Evolutionary conservation across 2,888 invertebrate species (phyloP).

Genomic region (Cryptus armator): DNA sequence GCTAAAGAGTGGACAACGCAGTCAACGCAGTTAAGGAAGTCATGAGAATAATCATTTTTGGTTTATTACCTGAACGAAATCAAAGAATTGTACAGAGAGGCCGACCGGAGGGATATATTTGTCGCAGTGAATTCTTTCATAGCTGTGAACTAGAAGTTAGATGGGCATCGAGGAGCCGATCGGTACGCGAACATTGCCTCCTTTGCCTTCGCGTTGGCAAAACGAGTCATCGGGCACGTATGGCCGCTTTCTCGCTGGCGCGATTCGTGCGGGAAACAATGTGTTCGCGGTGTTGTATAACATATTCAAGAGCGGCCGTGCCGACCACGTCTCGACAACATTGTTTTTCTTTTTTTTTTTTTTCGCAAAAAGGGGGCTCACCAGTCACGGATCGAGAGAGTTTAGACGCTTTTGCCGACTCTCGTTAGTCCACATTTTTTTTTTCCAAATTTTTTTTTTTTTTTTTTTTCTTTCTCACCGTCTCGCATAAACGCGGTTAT

Average conservation of each 20-base stretch:
- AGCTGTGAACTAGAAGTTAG: constrained; percentile 17
- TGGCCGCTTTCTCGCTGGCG: constrained; percentile 66
- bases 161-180: constrained; percentile 16
- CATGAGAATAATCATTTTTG: not conserved
- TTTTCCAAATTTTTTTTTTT: constrained; percentile 1
- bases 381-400: constrained; percentile 72
- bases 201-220: constrained; percentile 35
- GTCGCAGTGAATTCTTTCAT: not conserved
- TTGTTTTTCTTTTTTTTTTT: constrained; percentile 73
- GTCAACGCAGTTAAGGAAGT: too few relatives aligned
- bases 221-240: constrained; percentile 72
- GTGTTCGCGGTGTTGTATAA: constrained; percentile 77
- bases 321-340: constrained; percentile 76
- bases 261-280: constrained; percentile 83
- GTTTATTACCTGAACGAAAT: not conserved
- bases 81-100: not conserved
- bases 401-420: constrained; percentile 61
- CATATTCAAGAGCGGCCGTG: constrained; percentile 73
- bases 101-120: not conserved
- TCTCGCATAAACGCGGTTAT: not conserved
- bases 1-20: constrained; percentile 31
- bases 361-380: constrained; percentile 74
- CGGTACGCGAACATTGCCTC: not conserved
- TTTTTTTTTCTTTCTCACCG: constrained; percentile 16
- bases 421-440: constrained; percentile 49